Percentiles rank a stretch among this genome's conserved stretches.
Conservation (phyloP, 2,113 vertebrate genomes). For the Ramphastos sulfuratus region DNA sequence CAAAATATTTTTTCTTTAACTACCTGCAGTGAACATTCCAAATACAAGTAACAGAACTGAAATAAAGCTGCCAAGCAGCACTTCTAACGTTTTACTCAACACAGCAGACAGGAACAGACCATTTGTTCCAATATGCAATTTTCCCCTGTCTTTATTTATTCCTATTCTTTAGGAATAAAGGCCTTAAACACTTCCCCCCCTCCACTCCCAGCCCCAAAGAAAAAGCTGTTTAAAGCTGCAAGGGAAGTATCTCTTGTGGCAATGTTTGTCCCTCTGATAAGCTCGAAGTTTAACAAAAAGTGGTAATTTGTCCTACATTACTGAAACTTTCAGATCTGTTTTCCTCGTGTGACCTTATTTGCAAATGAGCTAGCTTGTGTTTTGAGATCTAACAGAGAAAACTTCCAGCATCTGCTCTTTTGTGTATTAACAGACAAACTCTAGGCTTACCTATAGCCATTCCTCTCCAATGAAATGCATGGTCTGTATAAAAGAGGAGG, state of each 20-base stretch:
- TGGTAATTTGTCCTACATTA: background rate
- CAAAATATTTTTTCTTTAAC: conserved; percentile 17
- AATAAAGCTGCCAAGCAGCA: background rate
- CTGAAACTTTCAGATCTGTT: background rate
- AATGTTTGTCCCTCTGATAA: background rate
- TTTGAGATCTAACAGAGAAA: background rate
- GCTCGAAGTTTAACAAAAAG: background rate
- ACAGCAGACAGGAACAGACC: background rate
- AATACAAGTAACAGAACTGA: conserved; percentile 12
- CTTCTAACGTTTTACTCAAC: background rate
- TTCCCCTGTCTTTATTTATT: background rate
- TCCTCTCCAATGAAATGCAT: background rate
- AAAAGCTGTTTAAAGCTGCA: background rate
- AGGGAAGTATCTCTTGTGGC: background rate
- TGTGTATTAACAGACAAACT: background rate
- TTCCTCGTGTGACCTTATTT: background rate
- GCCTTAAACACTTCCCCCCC: background rate
- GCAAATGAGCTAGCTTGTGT: conserved; percentile 1
- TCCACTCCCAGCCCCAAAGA: too few relatives aligned
- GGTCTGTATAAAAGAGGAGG: background rate
- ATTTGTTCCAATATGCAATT: background rate
- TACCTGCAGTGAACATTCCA: conserved; percentile 31
- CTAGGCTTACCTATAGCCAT: background rate
- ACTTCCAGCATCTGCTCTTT: background rate
- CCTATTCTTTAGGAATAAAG: background rate